Base-by-base conservation (phyloP, 1,140 invertebrate genomes). In the Radopholus similis region DNA sequence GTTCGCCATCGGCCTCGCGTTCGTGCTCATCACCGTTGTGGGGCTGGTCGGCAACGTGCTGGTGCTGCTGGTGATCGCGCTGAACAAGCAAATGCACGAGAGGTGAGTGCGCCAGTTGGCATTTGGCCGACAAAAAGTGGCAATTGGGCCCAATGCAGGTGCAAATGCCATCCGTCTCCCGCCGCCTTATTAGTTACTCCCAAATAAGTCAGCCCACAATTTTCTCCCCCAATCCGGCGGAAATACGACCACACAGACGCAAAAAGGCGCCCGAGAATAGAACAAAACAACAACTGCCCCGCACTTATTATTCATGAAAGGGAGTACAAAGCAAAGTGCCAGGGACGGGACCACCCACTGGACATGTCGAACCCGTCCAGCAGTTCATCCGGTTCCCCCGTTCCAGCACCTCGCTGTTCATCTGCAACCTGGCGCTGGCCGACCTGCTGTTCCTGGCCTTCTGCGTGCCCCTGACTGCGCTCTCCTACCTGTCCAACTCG, bases 391-490 rank as follows among this genome's bases (percentile, higher is more conserved):
- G n/a, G n/a, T 28, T 49, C 18, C 1, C 9, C 23, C 55, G 32
- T 60, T 68, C 9, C 5, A 73, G 71, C 64, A 76, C 76, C 47
- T 77, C 77, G 21, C 38, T 73, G 21, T 64, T 76, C n/a, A 77
- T 76, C 34, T 54, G 40, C 37, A 75, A 75, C 38, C 51, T 77
- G 9, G 75, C 75, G n/a, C 32, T 79, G 21, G 93, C 93, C 5
- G 93, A 96, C 83, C 85, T 96, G 5, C 86, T 93, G 1, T 95
- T 96, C 83, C 91, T 96, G 40, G 88, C 93, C 49, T 93, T 95
- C 83, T 96, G 93, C 84, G 91, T 95, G 35, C 93, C 93, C 0
- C 91, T 92, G 78, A 93, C 91, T 3, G 91, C 90, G 0, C 89
- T 89, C 18, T 90, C 92, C 75, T 93, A 92, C 83, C 88, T 90